Percentiles rank a stretch among this genome's conserved stretches.
Conservation (phyloP, 2,888 invertebrate species). For the Drosophila rellima region DNA sequence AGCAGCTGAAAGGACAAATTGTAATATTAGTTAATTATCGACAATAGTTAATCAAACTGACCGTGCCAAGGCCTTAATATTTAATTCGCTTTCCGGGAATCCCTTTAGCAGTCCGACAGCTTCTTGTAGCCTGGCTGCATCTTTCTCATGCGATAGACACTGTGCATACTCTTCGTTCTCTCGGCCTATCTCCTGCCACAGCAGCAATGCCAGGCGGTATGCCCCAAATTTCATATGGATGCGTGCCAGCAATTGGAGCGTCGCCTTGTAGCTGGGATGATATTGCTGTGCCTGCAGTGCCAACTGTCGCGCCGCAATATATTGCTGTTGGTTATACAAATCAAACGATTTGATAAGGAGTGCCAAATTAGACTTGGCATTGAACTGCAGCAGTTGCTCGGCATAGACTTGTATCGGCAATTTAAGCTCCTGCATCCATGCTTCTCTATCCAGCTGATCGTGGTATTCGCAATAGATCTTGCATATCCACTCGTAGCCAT, state of each 20-base stretch:
- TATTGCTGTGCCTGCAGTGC: conserved; percentile 85
- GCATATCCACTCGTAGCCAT: conserved; percentile 88
- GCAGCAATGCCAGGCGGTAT: conserved; percentile 86
- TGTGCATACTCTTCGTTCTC: conserved; percentile 57
- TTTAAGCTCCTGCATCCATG: conserved; percentile 58
- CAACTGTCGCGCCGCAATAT: conserved; percentile 87
- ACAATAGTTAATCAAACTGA: conserved; percentile 16
- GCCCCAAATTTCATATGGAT: conserved; percentile 87
- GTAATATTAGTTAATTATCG: not conserved
- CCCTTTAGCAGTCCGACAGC: conserved; percentile 85
- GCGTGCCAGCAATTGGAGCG: conserved; percentile 86
- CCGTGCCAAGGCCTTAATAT: conserved; percentile 74
- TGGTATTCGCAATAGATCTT: conserved; percentile 87
- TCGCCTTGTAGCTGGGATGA: conserved; percentile 86
- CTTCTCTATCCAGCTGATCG: conserved; percentile 27
- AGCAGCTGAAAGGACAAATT: conserved; percentile 71
- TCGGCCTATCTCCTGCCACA: conserved; percentile 68
- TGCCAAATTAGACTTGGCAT: conserved; percentile 88
- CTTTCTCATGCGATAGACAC: conserved; percentile 76
- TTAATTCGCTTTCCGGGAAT: conserved; percentile 38
- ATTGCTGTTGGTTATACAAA: conserved; percentile 86
- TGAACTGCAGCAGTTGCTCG: conserved; percentile 87
- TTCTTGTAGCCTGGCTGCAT: conserved; percentile 84
- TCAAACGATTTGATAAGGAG: conserved; percentile 88
- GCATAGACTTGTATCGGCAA: conserved; percentile 86